Conservation (phyloP, 2,113 vertebrate genomes). For the Vidua macroura region DNA sequence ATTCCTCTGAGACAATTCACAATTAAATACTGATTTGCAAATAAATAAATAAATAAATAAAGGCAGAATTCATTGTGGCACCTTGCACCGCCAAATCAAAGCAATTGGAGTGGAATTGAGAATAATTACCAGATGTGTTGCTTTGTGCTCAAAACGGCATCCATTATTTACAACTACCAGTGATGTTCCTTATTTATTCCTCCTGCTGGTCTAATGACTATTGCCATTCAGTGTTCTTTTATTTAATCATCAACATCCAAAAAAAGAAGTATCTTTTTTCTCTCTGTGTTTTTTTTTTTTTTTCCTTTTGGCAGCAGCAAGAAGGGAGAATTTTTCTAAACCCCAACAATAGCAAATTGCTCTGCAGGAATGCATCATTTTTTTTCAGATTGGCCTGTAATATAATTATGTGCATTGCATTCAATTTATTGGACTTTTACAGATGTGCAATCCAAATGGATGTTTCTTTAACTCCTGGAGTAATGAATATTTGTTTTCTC, state of each 20-base stretch:
- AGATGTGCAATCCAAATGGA: conserved; percentile 33
- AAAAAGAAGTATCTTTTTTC: conserved; percentile 14
- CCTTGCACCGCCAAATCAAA: conserved; percentile 17
- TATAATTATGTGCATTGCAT: conserved; percentile 17
- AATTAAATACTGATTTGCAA: conserved; percentile 70
- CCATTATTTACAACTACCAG: conserved; percentile 50
- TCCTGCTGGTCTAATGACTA: conserved; percentile 55
- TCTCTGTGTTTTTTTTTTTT: neutral
- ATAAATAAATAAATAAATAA: conserved; percentile 62
- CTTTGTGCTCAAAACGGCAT: conserved; percentile 41
- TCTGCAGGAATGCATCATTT: neutral
- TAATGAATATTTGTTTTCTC: conserved; percentile 58
- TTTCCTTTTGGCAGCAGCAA: neutral
- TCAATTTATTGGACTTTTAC: conserved; percentile 61
- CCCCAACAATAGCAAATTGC: conserved; percentile 19
- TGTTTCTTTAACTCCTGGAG: conserved; percentile 45
- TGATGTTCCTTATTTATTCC: conserved; percentile 51
- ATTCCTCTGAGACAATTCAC: conserved; percentile 69
- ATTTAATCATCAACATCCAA: conserved; percentile 58
- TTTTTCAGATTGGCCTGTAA: conserved; percentile 29
- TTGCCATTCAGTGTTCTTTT: conserved; percentile 25
- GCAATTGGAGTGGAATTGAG: conserved; percentile 47
- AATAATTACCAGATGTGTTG: conserved; percentile 65
- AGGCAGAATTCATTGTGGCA: conserved; percentile 12
- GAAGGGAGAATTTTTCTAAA: conserved; percentile 33